Evolutionary conservation across 2,888 invertebrate species (phyloP).

Genomic region (Aphidius colemani): DNA sequence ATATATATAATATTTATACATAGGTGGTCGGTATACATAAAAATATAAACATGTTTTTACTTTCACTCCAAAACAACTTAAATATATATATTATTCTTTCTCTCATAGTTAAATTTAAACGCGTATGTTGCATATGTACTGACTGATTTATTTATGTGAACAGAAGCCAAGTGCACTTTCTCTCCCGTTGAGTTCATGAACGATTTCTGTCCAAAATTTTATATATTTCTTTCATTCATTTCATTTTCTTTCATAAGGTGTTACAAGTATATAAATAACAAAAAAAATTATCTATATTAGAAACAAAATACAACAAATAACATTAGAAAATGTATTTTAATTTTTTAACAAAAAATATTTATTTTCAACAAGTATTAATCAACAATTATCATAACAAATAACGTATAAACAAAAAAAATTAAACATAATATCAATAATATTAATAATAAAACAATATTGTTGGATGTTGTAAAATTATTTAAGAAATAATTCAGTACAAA

Average conservation of each 20-base stretch:
- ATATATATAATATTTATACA: not conserved
- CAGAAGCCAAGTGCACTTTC: constrained; percentile 30
- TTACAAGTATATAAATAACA: not conserved
- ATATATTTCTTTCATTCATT: too few relatives aligned
- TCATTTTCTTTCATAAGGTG: not conserved
- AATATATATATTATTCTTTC: not conserved
- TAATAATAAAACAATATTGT: constrained; percentile 16
- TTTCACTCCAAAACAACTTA: constrained; percentile 23
- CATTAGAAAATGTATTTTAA: constrained; percentile 22
- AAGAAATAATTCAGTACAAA: not conserved
- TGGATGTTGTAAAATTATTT: not conserved
- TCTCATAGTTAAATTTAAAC: too few relatives aligned
- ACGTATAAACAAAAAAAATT: constrained; percentile 39
- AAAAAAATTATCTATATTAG: not conserved
- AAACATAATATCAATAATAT: constrained; percentile 26
- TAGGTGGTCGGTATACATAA: not conserved
- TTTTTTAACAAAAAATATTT: constrained; percentile 54
- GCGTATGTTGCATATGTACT: constrained; percentile 8
- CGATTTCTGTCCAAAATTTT: constrained; percentile 26
- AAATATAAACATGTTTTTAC: constrained; percentile 3
- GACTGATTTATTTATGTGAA: not conserved
- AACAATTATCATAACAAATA: constrained; percentile 54
- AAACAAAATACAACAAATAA: constrained; percentile 12
- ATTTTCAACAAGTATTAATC: constrained; percentile 53
- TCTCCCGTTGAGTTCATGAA: constrained; percentile 34